phyloP scores from a whole-genome alignment of 2,797 vertebrate genomes.

The Channa striata region DNA sequence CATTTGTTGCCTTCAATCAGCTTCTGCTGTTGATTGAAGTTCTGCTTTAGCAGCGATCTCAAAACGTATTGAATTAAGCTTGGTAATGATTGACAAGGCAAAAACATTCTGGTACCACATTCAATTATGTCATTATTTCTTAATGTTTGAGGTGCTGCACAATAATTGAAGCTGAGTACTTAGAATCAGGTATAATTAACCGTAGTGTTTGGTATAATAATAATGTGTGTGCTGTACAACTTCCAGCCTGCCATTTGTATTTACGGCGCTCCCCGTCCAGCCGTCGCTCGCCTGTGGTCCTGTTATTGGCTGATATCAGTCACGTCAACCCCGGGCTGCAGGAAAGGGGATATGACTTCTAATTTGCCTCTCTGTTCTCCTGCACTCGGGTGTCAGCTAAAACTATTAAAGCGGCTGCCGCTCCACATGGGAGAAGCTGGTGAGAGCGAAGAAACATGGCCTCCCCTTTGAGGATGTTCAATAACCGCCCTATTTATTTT shows the following conservation, averaged over 20 bases:
- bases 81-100: too few species aligned
- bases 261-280: constrained; percentile 1
- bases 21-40: neutral
- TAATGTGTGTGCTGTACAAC: neutral
- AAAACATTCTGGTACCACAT: too few species aligned
- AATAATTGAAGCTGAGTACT: neutral
- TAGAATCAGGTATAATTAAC: neutral
- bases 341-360: constrained; percentile 84
- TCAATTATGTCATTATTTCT: too few species aligned
- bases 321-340: constrained; percentile 74
- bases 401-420: constrained; percentile 79
- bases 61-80: neutral
- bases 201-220: neutral
- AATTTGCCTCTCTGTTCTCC: constrained; percentile 75
- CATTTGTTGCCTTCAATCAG: too few species aligned
- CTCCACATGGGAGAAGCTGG: constrained; percentile 59
- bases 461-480: constrained; percentile 79
- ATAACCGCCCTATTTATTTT: constrained; percentile 86
- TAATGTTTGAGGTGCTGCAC: neutral
- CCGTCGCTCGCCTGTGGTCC: constrained; percentile 74
- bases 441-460: constrained; percentile 59
- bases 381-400: constrained; percentile 80
- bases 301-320: constrained; percentile 80
- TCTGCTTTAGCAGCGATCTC: neutral
- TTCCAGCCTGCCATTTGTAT: constrained; percentile 34